Evolutionary conservation across 2,113 vertebrate genomes (phyloP), one percentile per base, ranked within the genome.

Genomic region (Tauraco erythrolophus): DNA sequence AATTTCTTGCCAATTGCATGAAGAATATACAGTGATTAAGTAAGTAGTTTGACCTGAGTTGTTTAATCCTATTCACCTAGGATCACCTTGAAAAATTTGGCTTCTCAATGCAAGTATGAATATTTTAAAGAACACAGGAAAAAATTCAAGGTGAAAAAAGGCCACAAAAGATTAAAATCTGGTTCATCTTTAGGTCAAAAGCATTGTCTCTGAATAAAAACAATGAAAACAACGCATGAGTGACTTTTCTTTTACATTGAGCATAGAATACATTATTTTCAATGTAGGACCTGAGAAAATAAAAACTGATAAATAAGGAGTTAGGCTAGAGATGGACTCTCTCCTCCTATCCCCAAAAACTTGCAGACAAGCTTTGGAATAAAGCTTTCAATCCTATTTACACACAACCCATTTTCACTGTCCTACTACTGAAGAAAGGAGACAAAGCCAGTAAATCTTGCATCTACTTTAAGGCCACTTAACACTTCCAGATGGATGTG

Each of bases 11-110:
- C 94, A 97, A 94, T 74, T 96, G 81, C 81, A 85, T 71, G 75
- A 96, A 94, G 93, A 97, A 97, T 96, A 94, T 88, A 94, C 93
- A 96, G 70, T 94, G 95, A 96, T 97, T 97, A 96, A 96, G 93
- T 92, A 94, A 92, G 91, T 95, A 96, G 91, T 89, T 88, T 96
- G 94, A 97, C 95, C 95, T 18, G 77, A 89, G 87, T 94, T 97
- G 62, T 97, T 97, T 97, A 96, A 97, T 97, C 94, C 84, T 93
- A 92, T 96, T 95, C 96, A 94, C 92, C 88, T 91, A 95, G 61
- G 77, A 95, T 95, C 95, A 95, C 91, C 95, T 97, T 96, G 88
- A 94, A 94, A 97, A 92, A 77, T 85, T 91, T 91, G 84, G 54
- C 69, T 96, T 83, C 69, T 91, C 85, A 39, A 22, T 77, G 62